These are phyloP conservation scores for Acromyrmex heyeri DNA, from an alignment of 1,140 invertebrate genomes.

Conservation along the genomic window DNA sequence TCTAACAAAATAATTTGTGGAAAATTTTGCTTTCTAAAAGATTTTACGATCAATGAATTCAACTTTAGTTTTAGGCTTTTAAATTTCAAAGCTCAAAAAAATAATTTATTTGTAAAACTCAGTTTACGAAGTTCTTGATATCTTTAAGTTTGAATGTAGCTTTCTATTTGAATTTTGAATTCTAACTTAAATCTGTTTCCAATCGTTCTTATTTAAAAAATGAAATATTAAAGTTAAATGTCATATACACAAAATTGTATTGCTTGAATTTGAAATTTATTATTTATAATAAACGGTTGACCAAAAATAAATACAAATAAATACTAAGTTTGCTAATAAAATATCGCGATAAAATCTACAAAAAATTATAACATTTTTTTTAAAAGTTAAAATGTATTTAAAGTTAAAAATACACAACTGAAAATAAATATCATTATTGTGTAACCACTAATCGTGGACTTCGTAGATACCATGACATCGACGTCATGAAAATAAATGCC, in stretches of 20 bases:
- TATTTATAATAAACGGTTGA: neutral
- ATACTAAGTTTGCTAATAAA: slow-evolving; percentile 3
- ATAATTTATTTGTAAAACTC: too few species aligned
- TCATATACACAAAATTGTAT: too few species aligned
- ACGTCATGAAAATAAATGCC: slow-evolving; percentile 47
- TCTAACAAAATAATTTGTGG: too few species aligned
- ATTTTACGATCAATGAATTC: too few species aligned
- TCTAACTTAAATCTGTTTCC: neutral
- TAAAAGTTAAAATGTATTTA: slow-evolving; percentile 1
- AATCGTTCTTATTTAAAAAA: neutral
- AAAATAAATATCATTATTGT: neutral
- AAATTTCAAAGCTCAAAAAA: too few species aligned
- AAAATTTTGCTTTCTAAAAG: too few species aligned
- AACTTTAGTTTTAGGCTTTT: too few species aligned
- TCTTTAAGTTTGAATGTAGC: too few species aligned
- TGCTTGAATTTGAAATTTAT: slow-evolving; percentile 4
- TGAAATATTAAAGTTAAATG: neutral
- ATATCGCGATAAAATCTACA: neutral
- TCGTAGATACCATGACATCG: slow-evolving; percentile 16
- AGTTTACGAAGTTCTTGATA: too few species aligned
- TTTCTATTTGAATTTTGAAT: too few species aligned
- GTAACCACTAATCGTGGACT: neutral
- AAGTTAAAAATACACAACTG: slow-evolving; percentile 30
- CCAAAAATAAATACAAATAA: neutral
- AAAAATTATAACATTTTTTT: neutral